Percentiles rank a stretch among this genome's conserved stretches.
Evolutionary conservation across 2,113 vertebrate genomes (phyloP).

Genomic region (Progne subis): DNA sequence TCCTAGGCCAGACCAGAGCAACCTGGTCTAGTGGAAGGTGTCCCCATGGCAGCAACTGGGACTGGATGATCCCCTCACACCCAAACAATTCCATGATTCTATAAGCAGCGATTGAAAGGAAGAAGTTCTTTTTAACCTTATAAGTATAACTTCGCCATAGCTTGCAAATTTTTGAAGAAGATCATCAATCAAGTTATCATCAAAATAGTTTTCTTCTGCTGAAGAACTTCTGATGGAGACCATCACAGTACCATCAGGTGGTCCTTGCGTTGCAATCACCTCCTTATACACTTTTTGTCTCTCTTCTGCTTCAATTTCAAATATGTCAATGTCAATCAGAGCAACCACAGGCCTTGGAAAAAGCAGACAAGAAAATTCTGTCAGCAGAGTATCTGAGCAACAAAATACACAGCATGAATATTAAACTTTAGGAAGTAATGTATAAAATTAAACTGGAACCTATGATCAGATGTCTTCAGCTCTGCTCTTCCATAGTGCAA

Average conservation of each 20-base stretch:
- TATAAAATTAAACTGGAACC: conserved; percentile 72
- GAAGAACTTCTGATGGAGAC: conserved; percentile 88
- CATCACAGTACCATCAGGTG: conserved; percentile 93
- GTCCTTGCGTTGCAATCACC: conserved; percentile 90
- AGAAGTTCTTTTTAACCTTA: conserved; percentile 80
- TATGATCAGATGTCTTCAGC: conserved; percentile 97
- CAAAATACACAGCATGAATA: not conserved
- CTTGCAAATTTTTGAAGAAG: conserved; percentile 90
- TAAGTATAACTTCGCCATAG: conserved; percentile 96
- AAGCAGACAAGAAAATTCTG: not conserved
- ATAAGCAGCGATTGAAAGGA: not conserved
- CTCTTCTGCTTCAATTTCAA: conserved; percentile 94
- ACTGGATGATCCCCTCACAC: not conserved
- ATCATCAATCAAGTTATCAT: conserved; percentile 92
- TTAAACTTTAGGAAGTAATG: not conserved
- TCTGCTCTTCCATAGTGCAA: conserved; percentile 94
- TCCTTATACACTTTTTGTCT: conserved; percentile 94
- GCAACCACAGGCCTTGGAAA: conserved; percentile 89
- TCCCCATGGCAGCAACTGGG: not conserved
- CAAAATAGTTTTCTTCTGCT: conserved; percentile 87
- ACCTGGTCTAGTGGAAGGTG: not conserved
- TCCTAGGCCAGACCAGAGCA: not conserved
- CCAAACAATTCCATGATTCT: not conserved
- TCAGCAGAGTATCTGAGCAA: not conserved
- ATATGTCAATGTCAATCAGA: conserved; percentile 92